Evolutionary conservation across 2,888 invertebrate genomes (phyloP).

Genomic region (Phalera bucephala): DNA sequence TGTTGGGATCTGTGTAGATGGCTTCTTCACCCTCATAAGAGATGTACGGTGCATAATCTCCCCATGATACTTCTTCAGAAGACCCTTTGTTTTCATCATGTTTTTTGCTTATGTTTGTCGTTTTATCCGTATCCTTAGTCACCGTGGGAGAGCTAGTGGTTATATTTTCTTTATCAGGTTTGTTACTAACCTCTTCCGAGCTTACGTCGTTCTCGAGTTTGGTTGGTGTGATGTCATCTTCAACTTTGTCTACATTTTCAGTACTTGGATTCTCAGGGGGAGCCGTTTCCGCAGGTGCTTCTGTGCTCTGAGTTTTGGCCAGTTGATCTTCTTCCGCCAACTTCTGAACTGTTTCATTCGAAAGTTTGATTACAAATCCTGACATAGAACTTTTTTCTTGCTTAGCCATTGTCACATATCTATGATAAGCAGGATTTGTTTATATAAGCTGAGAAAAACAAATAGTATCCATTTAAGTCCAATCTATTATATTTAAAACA

Average conservation of each 20-base stretch:
- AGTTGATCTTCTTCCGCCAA: slow-evolving; percentile 59
- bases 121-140: slow-evolving; percentile 1
- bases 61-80: slow-evolving; percentile 43
- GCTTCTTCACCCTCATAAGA: slow-evolving; percentile 88
- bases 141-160: not conserved
- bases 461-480: too few relatives aligned
- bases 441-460: too few relatives aligned
- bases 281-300: slow-evolving; percentile 7
- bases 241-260: slow-evolving; percentile 2
- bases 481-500: too few relatives aligned
- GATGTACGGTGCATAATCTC: slow-evolving; percentile 83
- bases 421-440: too few relatives aligned
- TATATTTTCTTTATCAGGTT: not conserved
- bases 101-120: not conserved
- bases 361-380: slow-evolving; percentile 76
- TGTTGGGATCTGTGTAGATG: slow-evolving; percentile 89
- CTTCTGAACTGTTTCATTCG: slow-evolving; percentile 74
- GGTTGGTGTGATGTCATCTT: slow-evolving; percentile 1
- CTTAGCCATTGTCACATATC: slow-evolving; percentile 46
- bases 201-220: slow-evolving; percentile 6
- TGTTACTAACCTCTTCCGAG: slow-evolving; percentile 6
- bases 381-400: slow-evolving; percentile 54
- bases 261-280: slow-evolving; percentile 7
- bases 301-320: slow-evolving; percentile 26
- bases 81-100: slow-evolving; percentile 5